Conservation (phyloP, 2,113 vertebrate genomes). For the mouse (Mus musculus) region GRCm39 chr10:90638501-90639000, state of each 20-base stretch:
- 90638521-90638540: not conserved
- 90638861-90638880: slow-evolving; percentile 12
- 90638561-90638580: not conserved
- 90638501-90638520: not conserved
- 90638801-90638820: slow-evolving; percentile 18
- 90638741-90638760: not conserved
- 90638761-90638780: not conserved
- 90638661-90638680: not conserved
- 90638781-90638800: slow-evolving; percentile 49
- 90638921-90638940: too few species aligned
- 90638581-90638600: not conserved
- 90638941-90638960: too few species aligned
- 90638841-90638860: slow-evolving; percentile 34
- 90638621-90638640: not conserved
- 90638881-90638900: slow-evolving; percentile 6
- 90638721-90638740: not conserved
- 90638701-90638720: not conserved
- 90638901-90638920: slow-evolving; percentile 24
- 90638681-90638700: not conserved
- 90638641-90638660: not conserved
- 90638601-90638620: not conserved
- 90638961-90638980: too few species aligned
- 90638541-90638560: not conserved
- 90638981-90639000: too few species aligned
- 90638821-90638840: not conserved